Evolutionary conservation across 2,888 invertebrate genomes (phyloP).

Genomic region (Drosophila anceps): DNA sequence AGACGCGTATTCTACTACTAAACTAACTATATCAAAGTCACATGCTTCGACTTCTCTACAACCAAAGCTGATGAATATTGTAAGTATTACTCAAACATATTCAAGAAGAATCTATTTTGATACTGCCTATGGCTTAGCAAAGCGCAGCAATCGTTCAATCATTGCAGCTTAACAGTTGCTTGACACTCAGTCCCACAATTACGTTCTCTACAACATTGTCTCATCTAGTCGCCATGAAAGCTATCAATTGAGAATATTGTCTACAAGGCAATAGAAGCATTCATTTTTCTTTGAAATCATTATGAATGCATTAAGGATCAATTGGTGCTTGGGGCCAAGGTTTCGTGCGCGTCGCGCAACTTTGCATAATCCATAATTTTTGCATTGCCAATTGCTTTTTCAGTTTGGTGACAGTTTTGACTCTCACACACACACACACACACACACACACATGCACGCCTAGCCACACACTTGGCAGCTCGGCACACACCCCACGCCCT

Average conservation of each 20-base stretch:
- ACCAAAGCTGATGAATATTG: no score
- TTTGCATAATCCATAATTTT: constrained; percentile 68
- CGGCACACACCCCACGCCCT: background rate
- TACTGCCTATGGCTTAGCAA: no score
- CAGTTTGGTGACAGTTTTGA: constrained; percentile 23
- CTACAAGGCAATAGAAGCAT: background rate
- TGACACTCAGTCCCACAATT: background rate
- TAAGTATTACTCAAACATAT: no score
- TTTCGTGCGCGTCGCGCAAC: constrained; percentile 34
- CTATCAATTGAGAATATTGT: background rate
- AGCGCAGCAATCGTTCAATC: background rate
- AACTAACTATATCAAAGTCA: no score
- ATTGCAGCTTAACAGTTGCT: background rate
- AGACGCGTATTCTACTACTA: no score
- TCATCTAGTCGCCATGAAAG: background rate
- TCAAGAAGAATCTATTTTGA: no score
- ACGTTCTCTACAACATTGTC: background rate
- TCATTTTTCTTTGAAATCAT: background rate
- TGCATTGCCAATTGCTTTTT: constrained; percentile 53
- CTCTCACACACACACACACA: constrained; percentile 1
- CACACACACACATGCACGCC: background rate
- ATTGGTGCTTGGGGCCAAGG: constrained; percentile 13
- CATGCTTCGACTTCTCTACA: no score
- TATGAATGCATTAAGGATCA: constrained; percentile 30
- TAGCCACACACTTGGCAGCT: constrained; percentile 2